Base-by-base conservation (phyloP, 2,113 vertebrate genomes). In the Caranx ignobilis region DNA sequence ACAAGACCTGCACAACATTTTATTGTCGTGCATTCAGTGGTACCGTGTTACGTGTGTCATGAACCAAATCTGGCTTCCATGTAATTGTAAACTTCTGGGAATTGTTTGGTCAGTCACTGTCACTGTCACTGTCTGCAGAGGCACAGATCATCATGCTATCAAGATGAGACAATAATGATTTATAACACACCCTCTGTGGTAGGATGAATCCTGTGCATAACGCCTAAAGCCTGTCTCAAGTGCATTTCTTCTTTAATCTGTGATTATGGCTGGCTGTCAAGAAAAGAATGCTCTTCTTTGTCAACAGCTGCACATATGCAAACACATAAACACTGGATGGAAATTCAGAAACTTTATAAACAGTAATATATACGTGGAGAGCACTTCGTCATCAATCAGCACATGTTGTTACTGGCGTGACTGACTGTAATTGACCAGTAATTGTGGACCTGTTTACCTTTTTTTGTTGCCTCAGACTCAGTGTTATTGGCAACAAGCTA, bases 171-270 rank as follows among this genome's bases (percentile, higher is more conserved):
- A 3, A 59, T 11, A 16, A 16, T 32, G 15, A 21, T 72, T 47
- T 19, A 31, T 35, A 50, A 3, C 64, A 31, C n/a, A 26, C 12
- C 71, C 18, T 31, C 3, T 19, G 16, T 6, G n/a, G 56, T 45
- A 19, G 2, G 35, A 34, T 63, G 5, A 32, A 18, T 41, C 52
- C 6, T 19, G 39, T 41, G 21, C 19, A 32, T 18, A 26, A 43
- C 26, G 11, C 16, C 31, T 15, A 10, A 21, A 18, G 43, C 13
- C 7, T 3, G 12, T 45, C 15, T 60, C 60, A 55, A 5, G 67
- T 47, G 79, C 26, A 73, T 83, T 85, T 67, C 76, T 52, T 52
- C 56, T 71, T 74, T 77, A 60, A 60, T 47, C 60, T 73, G 26
- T 74, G 81, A 86, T 87, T 71, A 82, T 3, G 16, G 3, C 4